Conservation (phyloP, 2,888 invertebrate genomes). For the Metacarcinus magister region DNA sequence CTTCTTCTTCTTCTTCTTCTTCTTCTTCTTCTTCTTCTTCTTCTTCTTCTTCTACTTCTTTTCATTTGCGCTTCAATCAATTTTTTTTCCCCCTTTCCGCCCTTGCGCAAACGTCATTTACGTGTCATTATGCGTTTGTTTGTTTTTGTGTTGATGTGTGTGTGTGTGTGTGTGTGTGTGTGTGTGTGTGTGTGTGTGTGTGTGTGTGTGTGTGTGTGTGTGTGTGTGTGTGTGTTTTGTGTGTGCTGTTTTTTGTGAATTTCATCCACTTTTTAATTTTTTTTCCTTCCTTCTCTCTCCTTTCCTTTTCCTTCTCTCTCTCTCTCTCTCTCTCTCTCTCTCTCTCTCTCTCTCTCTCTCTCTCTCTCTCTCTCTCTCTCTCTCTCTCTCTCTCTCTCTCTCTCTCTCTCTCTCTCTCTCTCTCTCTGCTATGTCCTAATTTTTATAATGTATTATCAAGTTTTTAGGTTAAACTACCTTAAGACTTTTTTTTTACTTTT, state of each 20-base stretch:
- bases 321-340: neutral
- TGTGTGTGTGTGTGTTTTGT: neutral
- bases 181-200: neutral
- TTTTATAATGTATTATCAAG: neutral
- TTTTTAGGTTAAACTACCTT: neutral
- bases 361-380: conserved; percentile 43
- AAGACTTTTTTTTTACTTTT: too few relatives aligned
- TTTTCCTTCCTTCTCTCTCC: neutral
- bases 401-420: conserved; percentile 63
- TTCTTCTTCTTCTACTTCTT: neutral
- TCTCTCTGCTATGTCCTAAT: conserved; percentile 40
- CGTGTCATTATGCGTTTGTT: too few relatives aligned
- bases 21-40: neutral
- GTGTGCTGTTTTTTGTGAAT: neutral
- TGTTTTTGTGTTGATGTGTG: too few relatives aligned
- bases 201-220: neutral
- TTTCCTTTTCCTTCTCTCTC: neutral
- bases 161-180: too few relatives aligned
- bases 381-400: conserved; percentile 47
- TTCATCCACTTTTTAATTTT: neutral
- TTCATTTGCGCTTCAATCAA: neutral
- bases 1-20: neutral
- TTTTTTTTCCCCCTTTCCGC: neutral
- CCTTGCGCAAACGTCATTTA: neutral
- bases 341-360: conserved; percentile 28